These are phyloP conservation scores for Podotricha telesiphe DNA, from an alignment of 2,888 invertebrate genomes.

Conservation along the genomic window DNA sequence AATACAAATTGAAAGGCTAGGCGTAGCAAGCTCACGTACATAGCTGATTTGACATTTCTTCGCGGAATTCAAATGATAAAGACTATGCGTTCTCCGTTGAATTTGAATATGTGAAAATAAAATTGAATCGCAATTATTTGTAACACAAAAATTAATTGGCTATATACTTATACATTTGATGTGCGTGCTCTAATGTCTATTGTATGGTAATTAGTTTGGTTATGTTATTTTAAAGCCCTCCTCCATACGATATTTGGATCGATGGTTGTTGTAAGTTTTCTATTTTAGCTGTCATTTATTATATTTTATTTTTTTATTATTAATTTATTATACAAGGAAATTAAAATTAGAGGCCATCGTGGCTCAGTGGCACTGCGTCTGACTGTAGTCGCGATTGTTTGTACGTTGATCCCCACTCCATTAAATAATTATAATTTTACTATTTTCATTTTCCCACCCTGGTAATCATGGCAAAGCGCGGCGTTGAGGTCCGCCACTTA, in stretches of 20 bases:
- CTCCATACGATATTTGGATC: conserved; percentile 5
- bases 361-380: too few species aligned
- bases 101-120: conserved; percentile 28
- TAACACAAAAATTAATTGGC: conserved; percentile 28
- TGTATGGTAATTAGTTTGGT: conserved; percentile 30
- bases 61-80: conserved; percentile 33
- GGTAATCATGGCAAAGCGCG: too few species aligned
- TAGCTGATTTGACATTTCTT: conserved; percentile 35
- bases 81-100: conserved; percentile 20
- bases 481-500: too few species aligned
- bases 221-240: conserved; percentile 10
- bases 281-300: neutral
- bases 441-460: too few species aligned
- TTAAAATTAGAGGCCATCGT: too few species aligned
- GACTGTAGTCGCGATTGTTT: too few species aligned
- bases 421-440: too few species aligned
- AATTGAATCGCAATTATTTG: conserved; percentile 15
- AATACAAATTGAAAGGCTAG: conserved; percentile 23
- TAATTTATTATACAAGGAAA: too few species aligned
- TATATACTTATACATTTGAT: conserved; percentile 20
- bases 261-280: too few species aligned
- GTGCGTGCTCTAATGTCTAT: conserved; percentile 26
- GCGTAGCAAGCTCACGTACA: conserved; percentile 30
- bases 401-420: too few species aligned
- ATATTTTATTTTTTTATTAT: too few species aligned